Base-by-base conservation (phyloP, 2,797 vertebrate species). In the Capromys pilorides region DNA sequence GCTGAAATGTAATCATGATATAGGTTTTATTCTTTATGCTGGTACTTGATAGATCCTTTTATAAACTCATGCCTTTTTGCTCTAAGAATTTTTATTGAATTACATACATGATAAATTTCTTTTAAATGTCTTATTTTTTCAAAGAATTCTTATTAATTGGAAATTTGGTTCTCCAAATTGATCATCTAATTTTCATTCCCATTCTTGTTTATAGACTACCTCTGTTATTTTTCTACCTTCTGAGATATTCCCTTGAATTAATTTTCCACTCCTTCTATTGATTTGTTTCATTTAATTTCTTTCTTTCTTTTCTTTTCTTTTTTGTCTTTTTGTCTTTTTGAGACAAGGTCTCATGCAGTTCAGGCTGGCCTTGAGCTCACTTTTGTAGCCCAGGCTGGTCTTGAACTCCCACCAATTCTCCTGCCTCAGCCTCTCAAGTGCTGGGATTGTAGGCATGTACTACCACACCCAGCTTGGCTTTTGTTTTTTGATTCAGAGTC, bases 1-100 rank as follows among this genome's bases (percentile, higher is more conserved):
- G 92, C 82, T 90, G 49, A 96, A 95, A 84, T 93, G 33, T 87
- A 54, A 73, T 57, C 83, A 69, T 28, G 33, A 41, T 92, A 39
- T 39, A 62, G 14, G n/a, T 81, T 71, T 19, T 67, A 67, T 92
- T 87, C n/a, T 90, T 77, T 84, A 14, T 71, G 33, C 31, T 92
- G 62, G 18, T 14, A 88, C 24, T 83, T 69, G 33, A 36, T 39
- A 51, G 59, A 16, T 10, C 0, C 26, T 90, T 91, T 91, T 57
- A 95, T 75, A 93, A 88, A 77, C 33, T 41, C 41, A 81, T 45
- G n/a, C 79, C 26, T 87, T 92, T 75, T 87, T 41, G 2, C 75
- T 93, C 6, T 73, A 93, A 95, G 21, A 69, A 22, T 75, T 91
- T 80, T 90, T 88, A 6, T 7, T 51, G n/a, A 86, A 77, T 92